These are phyloP conservation scores for Collichthys lucidus DNA, from an alignment of 2,113 vertebrate genomes.

Conservation along the genomic window DNA sequence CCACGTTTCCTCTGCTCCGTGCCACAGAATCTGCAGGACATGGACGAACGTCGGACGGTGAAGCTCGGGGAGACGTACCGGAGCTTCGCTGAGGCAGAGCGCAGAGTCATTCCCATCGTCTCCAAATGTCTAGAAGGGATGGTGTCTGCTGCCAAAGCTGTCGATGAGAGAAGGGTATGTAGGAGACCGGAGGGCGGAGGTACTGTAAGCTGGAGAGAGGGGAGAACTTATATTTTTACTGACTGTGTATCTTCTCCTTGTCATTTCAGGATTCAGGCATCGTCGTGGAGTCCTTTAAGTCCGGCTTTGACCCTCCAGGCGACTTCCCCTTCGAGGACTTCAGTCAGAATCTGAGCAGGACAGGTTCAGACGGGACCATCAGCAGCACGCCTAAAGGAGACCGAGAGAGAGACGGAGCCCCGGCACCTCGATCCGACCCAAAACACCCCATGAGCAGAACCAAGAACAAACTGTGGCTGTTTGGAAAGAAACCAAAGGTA, in stretches of 20 bases:
- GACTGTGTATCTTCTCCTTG: not conserved
- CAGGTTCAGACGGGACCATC: constrained; percentile 95
- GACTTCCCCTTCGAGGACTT: constrained; percentile 99
- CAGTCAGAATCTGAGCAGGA: constrained; percentile 96
- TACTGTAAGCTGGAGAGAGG: not conserved
- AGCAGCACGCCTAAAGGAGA: constrained; percentile 91
- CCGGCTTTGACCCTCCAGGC: constrained; percentile 94
- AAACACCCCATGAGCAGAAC: constrained; percentile 91
- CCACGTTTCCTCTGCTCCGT: not conserved
- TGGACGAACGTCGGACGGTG: constrained; percentile 95
- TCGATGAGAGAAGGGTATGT: constrained; percentile 92
- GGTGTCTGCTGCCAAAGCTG: constrained; percentile 96
- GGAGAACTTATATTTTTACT: too few species aligned
- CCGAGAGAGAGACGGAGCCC: constrained; percentile 61
- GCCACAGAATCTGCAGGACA: constrained; percentile 94
- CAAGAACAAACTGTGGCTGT: constrained; percentile 98
- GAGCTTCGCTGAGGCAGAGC: constrained; percentile 96
- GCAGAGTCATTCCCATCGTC: constrained; percentile 95
- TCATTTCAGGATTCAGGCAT: constrained; percentile 90
- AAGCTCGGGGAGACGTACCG: constrained; percentile 96
- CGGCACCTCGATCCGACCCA: constrained; percentile 88
- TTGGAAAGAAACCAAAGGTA: constrained; percentile 99
- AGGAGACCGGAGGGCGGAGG: not conserved
- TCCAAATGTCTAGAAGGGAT: constrained; percentile 98
- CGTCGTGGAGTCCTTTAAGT: constrained; percentile 98